Percentiles rank a stretch among this genome's conserved stretches.
Evolutionary conservation across 2,888 invertebrate genomes (phyloP).

Genomic region (Drosophila pseudotalamancana): DNA sequence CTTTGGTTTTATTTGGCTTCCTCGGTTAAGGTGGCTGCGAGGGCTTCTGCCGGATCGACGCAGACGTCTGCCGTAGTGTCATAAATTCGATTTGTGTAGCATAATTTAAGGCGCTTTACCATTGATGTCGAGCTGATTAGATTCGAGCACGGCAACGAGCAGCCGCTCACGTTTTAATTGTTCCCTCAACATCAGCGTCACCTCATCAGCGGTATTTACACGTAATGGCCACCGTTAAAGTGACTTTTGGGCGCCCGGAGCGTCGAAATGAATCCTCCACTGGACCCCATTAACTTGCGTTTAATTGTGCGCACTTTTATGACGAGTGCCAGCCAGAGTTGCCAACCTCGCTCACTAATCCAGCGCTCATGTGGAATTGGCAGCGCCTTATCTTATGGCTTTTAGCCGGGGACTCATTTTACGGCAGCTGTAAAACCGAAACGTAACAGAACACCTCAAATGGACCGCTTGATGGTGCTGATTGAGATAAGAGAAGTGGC

Average conservation of each 20-base stretch:
- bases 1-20: slow-evolving; percentile 64
- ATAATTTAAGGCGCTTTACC: slow-evolving; percentile 70
- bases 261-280: slow-evolving; percentile 51
- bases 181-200: slow-evolving; percentile 67
- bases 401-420: slow-evolving; percentile 54
- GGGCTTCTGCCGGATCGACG: slow-evolving; percentile 12
- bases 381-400: slow-evolving; percentile 61
- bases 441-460: slow-evolving; percentile 55
- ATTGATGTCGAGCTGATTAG: slow-evolving; percentile 70
- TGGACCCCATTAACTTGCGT: slow-evolving; percentile 74
- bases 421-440: slow-evolving; percentile 51
- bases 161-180: slow-evolving; percentile 65
- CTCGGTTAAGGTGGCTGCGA: slow-evolving; percentile 42
- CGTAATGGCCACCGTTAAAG: slow-evolving; percentile 74
- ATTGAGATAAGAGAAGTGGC: slow-evolving; percentile 43
- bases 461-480: slow-evolving; percentile 15
- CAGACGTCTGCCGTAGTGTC: slow-evolving; percentile 42
- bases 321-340: slow-evolving; percentile 55
- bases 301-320: slow-evolving; percentile 79
- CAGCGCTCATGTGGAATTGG: slow-evolving; percentile 65
- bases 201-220: slow-evolving; percentile 80
- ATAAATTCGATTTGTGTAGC: slow-evolving; percentile 77
- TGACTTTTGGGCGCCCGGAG: slow-evolving; percentile 56
- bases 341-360: slow-evolving; percentile 37
- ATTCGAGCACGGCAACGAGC: slow-evolving; percentile 56